Conservation (phyloP, 2,113 vertebrate species). For the Phrynocephalus versicolor region DNA sequence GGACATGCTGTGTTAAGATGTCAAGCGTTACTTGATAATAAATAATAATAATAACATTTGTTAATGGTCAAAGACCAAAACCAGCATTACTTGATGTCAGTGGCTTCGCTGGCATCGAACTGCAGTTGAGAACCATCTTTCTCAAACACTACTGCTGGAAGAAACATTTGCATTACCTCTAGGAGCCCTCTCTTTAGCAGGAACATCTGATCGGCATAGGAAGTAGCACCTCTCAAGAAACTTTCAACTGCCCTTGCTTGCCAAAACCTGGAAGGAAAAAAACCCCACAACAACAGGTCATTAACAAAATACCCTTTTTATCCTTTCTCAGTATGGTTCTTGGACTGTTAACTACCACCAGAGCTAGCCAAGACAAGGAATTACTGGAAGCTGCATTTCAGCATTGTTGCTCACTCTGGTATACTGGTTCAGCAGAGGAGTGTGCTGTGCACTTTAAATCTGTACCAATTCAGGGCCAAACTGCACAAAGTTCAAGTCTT, state of each 20-base stretch:
- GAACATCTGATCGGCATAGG: slow-evolving; percentile 99
- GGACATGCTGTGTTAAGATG: neutral
- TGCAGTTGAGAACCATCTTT: too few relatives aligned
- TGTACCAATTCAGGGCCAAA: neutral
- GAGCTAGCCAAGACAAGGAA: neutral
- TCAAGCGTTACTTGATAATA: neutral
- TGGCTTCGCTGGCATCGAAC: too few relatives aligned
- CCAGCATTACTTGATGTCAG: too few relatives aligned
- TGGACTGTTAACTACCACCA: neutral
- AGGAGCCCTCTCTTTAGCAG: slow-evolving; percentile 94
- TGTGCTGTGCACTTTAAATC: neutral
- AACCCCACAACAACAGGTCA: neutral
- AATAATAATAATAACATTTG: too few relatives aligned
- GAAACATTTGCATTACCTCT: slow-evolving; percentile 79
- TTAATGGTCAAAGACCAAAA: too few relatives aligned
- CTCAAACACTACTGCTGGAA: neutral
- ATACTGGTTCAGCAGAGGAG: neutral
- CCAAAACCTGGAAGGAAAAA: slow-evolving; percentile 87
- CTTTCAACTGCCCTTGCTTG: slow-evolving; percentile 98
- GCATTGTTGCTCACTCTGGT: too few relatives aligned
- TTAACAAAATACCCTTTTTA: neutral
- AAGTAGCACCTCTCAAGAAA: slow-evolving; percentile 95
- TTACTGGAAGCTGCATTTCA: neutral
- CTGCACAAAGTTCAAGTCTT: neutral
- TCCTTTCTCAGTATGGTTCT: neutral